These are phyloP conservation scores for Drosophila kurseongensis DNA, from an alignment of 1,140 invertebrate genomes.

Conservation along the genomic window DNA sequence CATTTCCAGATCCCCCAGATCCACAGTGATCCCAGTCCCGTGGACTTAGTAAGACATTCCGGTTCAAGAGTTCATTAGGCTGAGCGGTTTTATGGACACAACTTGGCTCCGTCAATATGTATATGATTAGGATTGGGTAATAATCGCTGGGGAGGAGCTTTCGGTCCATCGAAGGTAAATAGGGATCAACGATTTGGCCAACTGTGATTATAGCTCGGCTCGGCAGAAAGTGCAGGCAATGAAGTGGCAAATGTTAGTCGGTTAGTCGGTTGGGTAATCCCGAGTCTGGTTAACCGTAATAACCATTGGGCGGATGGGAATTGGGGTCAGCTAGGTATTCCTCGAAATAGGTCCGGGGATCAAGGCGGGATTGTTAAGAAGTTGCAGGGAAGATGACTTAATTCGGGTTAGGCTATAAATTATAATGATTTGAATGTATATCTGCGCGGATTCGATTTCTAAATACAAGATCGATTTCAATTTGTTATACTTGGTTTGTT, in stretches of 20 bases:
- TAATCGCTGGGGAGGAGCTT: conserved; percentile 30
- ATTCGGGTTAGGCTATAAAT: conserved; percentile 1
- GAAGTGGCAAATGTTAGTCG: conserved; percentile 21
- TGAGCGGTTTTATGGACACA: conserved; percentile 9
- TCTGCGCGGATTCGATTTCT: background rate
- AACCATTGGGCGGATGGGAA: background rate
- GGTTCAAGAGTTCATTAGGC: conserved; percentile 68
- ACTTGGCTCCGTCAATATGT: conserved; percentile 15
- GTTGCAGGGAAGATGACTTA: conserved; percentile 16
- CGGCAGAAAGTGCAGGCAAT: conserved; percentile 3
- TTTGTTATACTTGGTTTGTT: too few relatives aligned
- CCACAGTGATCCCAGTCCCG: conserved; percentile 13
- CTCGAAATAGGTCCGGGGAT: conserved; percentile 17
- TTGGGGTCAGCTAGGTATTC: conserved; percentile 1
- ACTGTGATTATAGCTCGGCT: conserved; percentile 7
- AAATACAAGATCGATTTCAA: too few relatives aligned
- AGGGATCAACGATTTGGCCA: conserved; percentile 23
- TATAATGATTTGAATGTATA: background rate
- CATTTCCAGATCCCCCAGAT: background rate
- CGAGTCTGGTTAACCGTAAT: conserved; percentile 14
- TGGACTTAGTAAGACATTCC: conserved; percentile 15
- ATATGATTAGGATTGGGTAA: conserved; percentile 42
- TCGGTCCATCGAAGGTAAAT: conserved; percentile 20
- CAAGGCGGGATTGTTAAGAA: conserved; percentile 8
- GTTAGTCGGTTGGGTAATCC: conserved; percentile 29